Conservation (phyloP, 2,888 invertebrate species). For the Ferrisia virgata region DNA sequence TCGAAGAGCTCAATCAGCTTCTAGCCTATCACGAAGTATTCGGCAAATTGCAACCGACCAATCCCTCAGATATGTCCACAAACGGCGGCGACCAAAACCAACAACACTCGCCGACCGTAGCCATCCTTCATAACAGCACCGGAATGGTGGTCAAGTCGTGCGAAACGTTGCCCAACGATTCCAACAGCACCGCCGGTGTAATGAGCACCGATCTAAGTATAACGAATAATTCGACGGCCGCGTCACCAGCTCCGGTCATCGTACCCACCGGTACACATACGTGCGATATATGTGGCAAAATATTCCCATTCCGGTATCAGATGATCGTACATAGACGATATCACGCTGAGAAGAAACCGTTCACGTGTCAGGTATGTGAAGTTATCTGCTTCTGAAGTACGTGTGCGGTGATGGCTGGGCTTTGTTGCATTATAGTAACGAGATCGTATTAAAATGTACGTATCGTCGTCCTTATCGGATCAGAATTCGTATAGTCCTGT, state of each 20-base stretch:
- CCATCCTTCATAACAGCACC: constrained; percentile 35
- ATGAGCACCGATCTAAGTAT: constrained; percentile 33
- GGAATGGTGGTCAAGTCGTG: constrained; percentile 42
- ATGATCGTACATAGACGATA: constrained; percentile 80
- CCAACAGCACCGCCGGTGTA: neutral
- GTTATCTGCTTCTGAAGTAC: no score
- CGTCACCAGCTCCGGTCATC: constrained; percentile 51
- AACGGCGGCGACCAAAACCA: constrained; percentile 35
- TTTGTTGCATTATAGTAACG: no score
- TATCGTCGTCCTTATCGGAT: no score
- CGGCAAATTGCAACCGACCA: constrained; percentile 61
- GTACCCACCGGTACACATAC: constrained; percentile 62
- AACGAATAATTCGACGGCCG: constrained; percentile 41
- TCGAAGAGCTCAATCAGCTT: constrained; percentile 79
- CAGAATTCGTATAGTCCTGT: no score
- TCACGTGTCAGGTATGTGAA: constrained; percentile 61
- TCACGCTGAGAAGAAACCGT: constrained; percentile 81
- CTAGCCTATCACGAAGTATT: constrained; percentile 84
- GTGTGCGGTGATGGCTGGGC: no score
- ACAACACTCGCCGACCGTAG: constrained; percentile 38
- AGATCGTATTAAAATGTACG: no score
- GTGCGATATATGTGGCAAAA: constrained; percentile 81
- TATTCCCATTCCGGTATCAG: constrained; percentile 83
- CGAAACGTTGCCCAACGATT: constrained; percentile 29
- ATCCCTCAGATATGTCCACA: constrained; percentile 18